Base-by-base conservation (phyloP, 1,140 invertebrate species). In the Steinernema feltiae region DNA sequence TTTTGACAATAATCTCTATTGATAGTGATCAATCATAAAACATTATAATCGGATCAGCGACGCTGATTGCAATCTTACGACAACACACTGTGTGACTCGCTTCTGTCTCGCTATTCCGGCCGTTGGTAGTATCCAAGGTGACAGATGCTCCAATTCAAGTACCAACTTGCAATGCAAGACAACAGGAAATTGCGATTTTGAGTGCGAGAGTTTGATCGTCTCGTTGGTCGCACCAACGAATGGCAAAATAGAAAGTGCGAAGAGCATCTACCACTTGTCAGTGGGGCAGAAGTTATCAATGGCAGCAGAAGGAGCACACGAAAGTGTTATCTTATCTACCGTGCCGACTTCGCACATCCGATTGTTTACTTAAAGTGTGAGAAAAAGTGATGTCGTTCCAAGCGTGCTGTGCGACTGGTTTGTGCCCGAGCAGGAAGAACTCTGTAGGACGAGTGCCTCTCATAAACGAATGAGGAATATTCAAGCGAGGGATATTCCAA, bases 11-110 rank as follows among this genome's bases (percentile, higher is more conserved):
- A 27, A 63, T 63, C 53, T 63, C 12, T 17, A 21, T 27, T 63
- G 53, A 63, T 63, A 63, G 12, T 63, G 53, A 63, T 63, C 53
- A 12, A 63, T 63, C 12, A 63, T 63, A 63, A 63, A 63, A 63
- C 53, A 63, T 63, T 63, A 63, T 63, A 63, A 63, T 63, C 53
- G 24, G 53, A 63, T 63, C 53, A 63, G 53, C 53, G 24, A 27
- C 24, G 53, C 53, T 15, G 53, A 63, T 63, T 63, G 53, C 24
- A 27, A 63, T 63, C 53, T 63, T 17, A 63, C 53, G 53, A 63
- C 53, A 63, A 63, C 53, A 63, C 53, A 27, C 53, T 63, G 41
- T 46, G 41, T 46, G 53, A 63, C 12, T 63, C 53, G 53, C 12
- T 63, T 7, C 53, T 63, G 53, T 63, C 53, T 63, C 53, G 53